Conservation (phyloP, 2,797 vertebrate species). For the Vireo griseus region DNA sequence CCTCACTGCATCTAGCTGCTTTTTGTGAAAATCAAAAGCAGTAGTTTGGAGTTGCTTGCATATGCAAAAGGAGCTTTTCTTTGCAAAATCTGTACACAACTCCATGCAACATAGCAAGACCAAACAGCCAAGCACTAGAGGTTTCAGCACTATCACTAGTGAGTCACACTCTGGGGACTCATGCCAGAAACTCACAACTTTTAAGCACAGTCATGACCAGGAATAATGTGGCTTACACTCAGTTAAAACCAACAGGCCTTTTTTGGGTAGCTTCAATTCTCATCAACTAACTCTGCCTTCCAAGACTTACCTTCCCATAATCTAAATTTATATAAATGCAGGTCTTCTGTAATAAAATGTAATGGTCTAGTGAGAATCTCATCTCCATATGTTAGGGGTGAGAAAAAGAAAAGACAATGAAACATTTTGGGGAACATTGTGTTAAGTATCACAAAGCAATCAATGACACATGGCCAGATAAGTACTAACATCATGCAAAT, state of each 20-base stretch:
- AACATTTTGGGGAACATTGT: background rate
- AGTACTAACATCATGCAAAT: background rate
- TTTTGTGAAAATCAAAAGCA: background rate
- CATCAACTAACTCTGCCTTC: background rate
- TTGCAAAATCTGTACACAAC: background rate
- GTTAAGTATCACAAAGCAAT: background rate
- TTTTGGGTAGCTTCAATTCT: background rate
- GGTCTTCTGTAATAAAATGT: background rate
- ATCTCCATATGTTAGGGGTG: background rate
- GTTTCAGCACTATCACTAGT: accelerated
- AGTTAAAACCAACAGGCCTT: background rate
- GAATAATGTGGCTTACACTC: background rate
- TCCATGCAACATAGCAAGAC: background rate
- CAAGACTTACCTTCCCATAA: background rate
- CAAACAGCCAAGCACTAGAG: background rate
- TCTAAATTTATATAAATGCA: background rate
- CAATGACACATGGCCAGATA: background rate
- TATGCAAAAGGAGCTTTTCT: accelerated
- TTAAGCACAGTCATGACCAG: background rate
- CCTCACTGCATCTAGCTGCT: background rate
- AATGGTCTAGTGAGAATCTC: background rate
- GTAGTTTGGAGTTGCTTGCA: background rate
- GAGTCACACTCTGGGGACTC: background rate
- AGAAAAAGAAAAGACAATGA: background rate
- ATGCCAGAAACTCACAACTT: background rate